Evolutionary conservation across 2,888 invertebrate genomes (phyloP), one percentile per base, ranked within the genome.

Genomic region (Tolmerus cingulatus): DNA sequence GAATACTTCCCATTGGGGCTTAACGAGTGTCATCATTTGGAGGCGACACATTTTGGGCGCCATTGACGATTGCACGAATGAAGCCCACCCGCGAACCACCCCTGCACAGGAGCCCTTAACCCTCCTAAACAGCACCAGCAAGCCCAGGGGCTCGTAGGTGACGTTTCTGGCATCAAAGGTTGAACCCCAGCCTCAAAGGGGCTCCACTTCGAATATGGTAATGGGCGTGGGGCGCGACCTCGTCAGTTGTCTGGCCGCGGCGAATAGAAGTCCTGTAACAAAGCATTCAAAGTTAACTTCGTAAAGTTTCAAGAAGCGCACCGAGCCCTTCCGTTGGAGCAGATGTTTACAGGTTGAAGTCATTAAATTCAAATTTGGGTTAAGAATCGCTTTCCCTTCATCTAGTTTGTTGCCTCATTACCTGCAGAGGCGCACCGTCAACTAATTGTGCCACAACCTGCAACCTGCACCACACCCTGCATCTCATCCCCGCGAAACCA

Each of bases 321-420:
- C 66, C 9, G 23, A 23, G 66, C 27, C 66, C 23, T 66, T 66
- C 66, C 27, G 66, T 37, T 79, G 46, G 51, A 27, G 43, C 85
- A 74, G 40, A 74, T 85, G 85, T 85, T 40, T 74, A 77, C 76
- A 76, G 77, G 76, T 34, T 86, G 55, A 77, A 86, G 86, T 86
- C 86, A 77, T 86, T 86, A 86, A 86, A 86, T 77, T 86, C 86
- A 55, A 86, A 86, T 86, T 86, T 86, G 37, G 86, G 86, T 86
- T 86, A 86, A 86, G 86, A 86, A 86, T 86, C 37, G 55, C 57
- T 77, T 86, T 55, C 77, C 55, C 74, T 76, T 55, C 37, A 77
- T 77, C 77, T 77, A 86, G 77, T 86, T 86, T 86, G 86, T 55
- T 55, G 55, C 37, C 86, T 51, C 86, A 86, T 86, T 86, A 86